phyloP scores from a whole-genome alignment of 2,113 vertebrate species.

The Mohoua ochrocephala region DNA sequence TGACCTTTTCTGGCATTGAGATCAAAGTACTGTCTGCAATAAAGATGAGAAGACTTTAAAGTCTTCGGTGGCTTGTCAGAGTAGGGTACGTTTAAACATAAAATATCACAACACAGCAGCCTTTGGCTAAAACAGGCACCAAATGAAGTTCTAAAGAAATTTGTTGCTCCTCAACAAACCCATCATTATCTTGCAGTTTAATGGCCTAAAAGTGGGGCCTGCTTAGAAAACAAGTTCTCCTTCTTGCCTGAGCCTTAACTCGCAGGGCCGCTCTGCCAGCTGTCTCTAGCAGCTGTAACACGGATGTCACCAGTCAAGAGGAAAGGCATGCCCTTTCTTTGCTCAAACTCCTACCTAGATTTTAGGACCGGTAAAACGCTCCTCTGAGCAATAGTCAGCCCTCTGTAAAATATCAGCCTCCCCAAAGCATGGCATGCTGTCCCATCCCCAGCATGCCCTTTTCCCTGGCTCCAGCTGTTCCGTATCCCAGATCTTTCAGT shows the following conservation, averaged over 20 bases:
- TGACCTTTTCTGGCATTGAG: conserved; percentile 58
- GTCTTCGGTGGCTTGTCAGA: conserved; percentile 32
- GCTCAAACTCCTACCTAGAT: neutral
- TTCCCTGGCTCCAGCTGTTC: neutral
- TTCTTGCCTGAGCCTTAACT: conserved; percentile 11
- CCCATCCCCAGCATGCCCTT: neutral
- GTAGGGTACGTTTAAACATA: conserved; percentile 55
- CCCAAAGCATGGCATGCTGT: neutral
- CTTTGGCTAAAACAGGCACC: conserved; percentile 31
- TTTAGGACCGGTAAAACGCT: neutral
- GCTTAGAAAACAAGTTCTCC: neutral
- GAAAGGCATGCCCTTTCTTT: neutral
- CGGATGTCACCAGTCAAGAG: neutral
- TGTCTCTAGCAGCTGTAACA: neutral
- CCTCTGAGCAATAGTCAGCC: neutral
- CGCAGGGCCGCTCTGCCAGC: neutral
- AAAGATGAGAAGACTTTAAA: conserved; percentile 62
- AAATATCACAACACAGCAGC: conserved; percentile 29
- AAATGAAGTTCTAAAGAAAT: conserved; percentile 21
- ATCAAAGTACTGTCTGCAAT: conserved; percentile 64
- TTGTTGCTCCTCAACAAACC: neutral
- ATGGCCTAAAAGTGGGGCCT: neutral
- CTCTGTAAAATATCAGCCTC: neutral
- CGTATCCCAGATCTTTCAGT: neutral
- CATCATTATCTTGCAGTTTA: conserved; percentile 34